Conservation (phyloP, 2,113 vertebrate species). For the Neofelis nebulosa region DNA sequence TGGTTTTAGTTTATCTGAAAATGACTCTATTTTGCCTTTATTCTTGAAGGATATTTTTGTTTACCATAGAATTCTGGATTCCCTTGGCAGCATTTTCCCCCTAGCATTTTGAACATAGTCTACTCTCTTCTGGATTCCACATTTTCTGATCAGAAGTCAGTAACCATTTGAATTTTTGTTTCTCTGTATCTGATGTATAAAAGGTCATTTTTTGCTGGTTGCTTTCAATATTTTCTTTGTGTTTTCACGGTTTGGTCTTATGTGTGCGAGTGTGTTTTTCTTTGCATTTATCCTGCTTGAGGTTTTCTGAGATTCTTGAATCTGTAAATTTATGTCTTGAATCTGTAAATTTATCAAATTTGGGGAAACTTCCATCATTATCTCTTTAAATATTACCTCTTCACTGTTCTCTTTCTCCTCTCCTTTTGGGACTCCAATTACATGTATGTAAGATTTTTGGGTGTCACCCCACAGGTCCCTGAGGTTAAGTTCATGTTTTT, state of each 20-base stretch:
- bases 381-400: not conserved
- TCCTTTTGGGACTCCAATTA: not conserved
- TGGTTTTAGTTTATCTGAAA: slow-evolving; percentile 3
- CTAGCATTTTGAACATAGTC: not conserved
- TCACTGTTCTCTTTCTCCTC: slow-evolving; percentile 2
- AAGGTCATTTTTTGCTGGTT: not conserved
- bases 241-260: not conserved
- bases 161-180: not conserved
- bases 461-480: not conserved
- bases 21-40: slow-evolving; percentile 7
- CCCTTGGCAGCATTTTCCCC: not conserved
- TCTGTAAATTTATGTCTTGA: slow-evolving; percentile 5
- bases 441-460: slow-evolving; percentile 15
- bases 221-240: not conserved
- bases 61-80: slow-evolving; percentile 1
- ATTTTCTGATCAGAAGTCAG: slow-evolving; percentile 28
- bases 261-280: not conserved
- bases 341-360: not conserved
- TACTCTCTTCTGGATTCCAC: not conserved
- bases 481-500: not conserved
- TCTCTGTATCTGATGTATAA: not conserved
- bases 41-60: not conserved
- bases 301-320: slow-evolving; percentile 6
- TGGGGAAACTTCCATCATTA: not conserved
- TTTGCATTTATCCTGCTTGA: not conserved